Base-by-base conservation (phyloP, 2,888 invertebrate species). In the Ochropleura plecta region DNA sequence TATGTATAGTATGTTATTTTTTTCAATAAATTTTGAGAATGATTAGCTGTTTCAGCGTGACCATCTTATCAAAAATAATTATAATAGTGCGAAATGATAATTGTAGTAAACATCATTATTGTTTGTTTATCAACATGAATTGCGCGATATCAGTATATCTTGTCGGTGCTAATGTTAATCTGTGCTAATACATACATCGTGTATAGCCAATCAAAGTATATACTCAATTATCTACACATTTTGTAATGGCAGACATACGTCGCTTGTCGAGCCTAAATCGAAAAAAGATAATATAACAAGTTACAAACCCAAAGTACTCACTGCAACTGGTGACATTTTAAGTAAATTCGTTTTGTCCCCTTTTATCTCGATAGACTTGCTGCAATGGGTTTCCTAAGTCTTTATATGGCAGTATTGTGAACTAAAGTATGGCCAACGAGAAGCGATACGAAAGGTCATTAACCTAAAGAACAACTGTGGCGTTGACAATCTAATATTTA, bases 1-100 rank as follows among this genome's bases (percentile, higher is more conserved):
- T 55, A 74, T 53, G 12, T 18, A 30, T 14, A 66, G 14, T 55
- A 76, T 60, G 70, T 44, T 18, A 70, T 70, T 77, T 70, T 5
- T 49, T 44, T 9, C 7, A 6, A 48, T 40, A 51, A 40, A 51
- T 42, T 71, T 42, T 18, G 12, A 48, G 51, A 59, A 51, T 42
- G n/a, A 71, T 77, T 60, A 64, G n/a, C 18, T 42, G 20, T 48
- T 48, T 42, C 12, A 12, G 71, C 71, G 20, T 64, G 55, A 48
- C 14, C 44, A 10, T 57, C 16, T 78, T 51, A 77, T 65, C 59
- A 20, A 12, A 48, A 60, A 12, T 57, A 57, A 51, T 40, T 62
- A 66, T 14, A 3, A 18, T 40, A 18, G 59, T 60, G 53, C 53
- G n/a, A 76, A 46, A 20, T 10, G 46, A 67, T 67, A 48, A 20